Evolutionary conservation across 2,888 invertebrate genomes (phyloP), one percentile per base, ranked within the genome.

Genomic region (Scaptomyza caliginosa): DNA sequence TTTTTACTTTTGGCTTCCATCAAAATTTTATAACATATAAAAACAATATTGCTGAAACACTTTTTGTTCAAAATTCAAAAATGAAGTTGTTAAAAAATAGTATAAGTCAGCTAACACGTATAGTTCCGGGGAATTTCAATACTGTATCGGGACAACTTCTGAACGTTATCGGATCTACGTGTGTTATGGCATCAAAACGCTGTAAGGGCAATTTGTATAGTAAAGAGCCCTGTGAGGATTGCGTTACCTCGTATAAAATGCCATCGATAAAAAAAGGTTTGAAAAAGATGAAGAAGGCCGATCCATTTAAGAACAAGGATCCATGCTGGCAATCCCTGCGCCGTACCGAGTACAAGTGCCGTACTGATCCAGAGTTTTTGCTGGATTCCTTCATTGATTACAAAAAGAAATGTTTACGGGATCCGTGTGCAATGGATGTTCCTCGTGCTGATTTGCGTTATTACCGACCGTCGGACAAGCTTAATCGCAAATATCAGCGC

Each of bases 261-360:
- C 1, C 43, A 0, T 0, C 3, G 0, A 13, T 39, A 0, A 48
- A 66, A 0, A 2, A 19, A 0, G 59, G 54, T 4, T 26, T 83
- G 0, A 54, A 76, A 8, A 28, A 0, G 0, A 5, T 67, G 1
- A 2, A 45, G 0, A 2, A 11, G 1, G 30, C 48, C 0, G 67
- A 77, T 38, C 77, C 39, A 0, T 40, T 55, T 0, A 67, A 59
- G 6, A 10, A n/a, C 10, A 49, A 40, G 2, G 45, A 68, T 1
- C 63, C 76, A 0, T 83, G 83, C 13, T 87, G 83, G 88, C 74
- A 76, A 10, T 55, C 83, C 0, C 13, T 78, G 4, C 75, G 88
- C 0, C 73, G 88, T 2, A 56, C 82, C 0, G 86, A 87, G 21
- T 83, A 51, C 52, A 82, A 78, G 10, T 83, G 83, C 19, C 88